Percentiles rank a stretch among this genome's conserved stretches.
phyloP scores from a whole-genome alignment of 2,113 vertebrate genomes.

The Trogon surrucura region DNA sequence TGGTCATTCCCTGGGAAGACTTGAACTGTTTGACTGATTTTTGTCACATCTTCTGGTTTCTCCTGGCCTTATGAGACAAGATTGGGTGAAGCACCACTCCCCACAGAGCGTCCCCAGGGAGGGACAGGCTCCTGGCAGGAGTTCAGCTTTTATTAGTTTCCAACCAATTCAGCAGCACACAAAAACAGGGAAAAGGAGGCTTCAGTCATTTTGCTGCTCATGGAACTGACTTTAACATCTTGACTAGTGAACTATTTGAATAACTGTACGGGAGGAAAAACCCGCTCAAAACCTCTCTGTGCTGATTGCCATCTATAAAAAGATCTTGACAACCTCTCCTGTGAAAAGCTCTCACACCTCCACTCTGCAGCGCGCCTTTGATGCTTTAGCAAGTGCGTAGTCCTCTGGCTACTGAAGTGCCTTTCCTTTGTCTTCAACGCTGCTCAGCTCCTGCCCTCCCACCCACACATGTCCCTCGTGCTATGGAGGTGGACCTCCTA shows the following conservation, averaged over 20 bases:
- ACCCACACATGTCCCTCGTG: fast-evolving
- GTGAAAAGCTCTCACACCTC: conserved; percentile 38
- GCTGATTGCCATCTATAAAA: background rate
- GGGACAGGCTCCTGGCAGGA: fast-evolving
- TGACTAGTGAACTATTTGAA: background rate
- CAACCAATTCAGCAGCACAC: background rate
- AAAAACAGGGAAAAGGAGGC: background rate
- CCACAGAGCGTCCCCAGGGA: background rate
- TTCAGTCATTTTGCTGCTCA: background rate
- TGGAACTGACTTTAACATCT: background rate
- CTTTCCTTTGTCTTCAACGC: background rate
- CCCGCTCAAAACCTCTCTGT: background rate
- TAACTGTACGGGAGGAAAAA: background rate
- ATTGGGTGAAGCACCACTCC: background rate
- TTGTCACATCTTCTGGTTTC: background rate
- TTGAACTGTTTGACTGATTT: background rate
- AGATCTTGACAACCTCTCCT: conserved; percentile 11
- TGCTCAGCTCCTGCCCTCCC: background rate
- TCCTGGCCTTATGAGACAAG: background rate
- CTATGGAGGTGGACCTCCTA: background rate
- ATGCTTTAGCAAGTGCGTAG: background rate
- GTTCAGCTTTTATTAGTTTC: background rate
- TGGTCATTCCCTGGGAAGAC: fast-evolving
- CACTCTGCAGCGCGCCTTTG: background rate
- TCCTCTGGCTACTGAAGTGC: background rate